A percentile compares a stretch with the other conserved stretches of the same genome.
phyloP scores from a whole-genome alignment of 2,797 vertebrate species.

The Takifugu ocellatus region DNA sequence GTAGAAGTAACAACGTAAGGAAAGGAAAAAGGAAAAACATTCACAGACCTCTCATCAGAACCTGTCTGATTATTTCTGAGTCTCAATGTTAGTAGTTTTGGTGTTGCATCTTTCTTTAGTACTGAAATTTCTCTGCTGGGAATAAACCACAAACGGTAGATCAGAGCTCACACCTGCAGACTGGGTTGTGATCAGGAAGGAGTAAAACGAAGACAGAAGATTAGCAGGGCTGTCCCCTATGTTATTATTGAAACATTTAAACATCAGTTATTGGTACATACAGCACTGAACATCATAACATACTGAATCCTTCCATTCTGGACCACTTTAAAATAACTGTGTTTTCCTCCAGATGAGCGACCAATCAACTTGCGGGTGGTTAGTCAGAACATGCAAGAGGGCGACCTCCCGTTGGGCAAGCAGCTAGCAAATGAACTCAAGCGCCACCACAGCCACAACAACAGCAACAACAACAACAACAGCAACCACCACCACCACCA shows the following conservation, averaged over 20 bases:
- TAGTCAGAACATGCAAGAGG: conserved; percentile 79
- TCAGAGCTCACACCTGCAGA: not conserved
- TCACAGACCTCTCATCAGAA: not conserved
- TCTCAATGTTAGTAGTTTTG: not conserved
- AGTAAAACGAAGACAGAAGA: not conserved
- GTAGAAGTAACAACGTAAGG: not conserved
- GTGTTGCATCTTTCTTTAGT: too few relatives aligned
- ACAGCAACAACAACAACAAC: conserved; percentile 81
- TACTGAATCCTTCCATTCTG: not conserved
- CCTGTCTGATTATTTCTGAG: not conserved
- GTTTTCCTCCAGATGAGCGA: conserved; percentile 78
- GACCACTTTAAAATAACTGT: not conserved
- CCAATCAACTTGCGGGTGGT: conserved; percentile 91
- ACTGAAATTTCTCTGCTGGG: too few relatives aligned
- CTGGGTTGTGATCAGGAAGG: too few relatives aligned
- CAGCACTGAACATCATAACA: not conserved
- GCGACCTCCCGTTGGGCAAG: conserved; percentile 84
- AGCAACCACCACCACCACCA: conserved; percentile 62
- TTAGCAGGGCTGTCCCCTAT: too few relatives aligned
- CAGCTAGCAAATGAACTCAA: conserved; percentile 88
- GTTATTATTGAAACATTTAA: not conserved
- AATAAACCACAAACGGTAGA: not conserved
- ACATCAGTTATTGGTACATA: not conserved
- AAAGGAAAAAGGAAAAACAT: not conserved
- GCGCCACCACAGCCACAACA: conserved; percentile 82